Base-by-base conservation (phyloP, 2,113 vertebrate species). In the Stegostoma tigrinum region DNA sequence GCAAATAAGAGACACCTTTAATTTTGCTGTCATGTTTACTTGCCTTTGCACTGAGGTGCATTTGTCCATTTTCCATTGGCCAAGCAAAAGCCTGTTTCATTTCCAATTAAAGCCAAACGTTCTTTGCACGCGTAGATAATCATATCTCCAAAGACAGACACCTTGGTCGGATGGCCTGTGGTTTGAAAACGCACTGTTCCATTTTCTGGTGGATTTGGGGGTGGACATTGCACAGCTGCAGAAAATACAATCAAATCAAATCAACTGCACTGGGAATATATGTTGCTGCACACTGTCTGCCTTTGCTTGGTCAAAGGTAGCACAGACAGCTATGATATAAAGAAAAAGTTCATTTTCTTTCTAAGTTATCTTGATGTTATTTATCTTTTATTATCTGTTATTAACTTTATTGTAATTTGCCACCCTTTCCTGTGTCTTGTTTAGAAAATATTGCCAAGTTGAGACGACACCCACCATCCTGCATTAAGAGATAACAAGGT, bases 11-110 rank as follows among this genome's bases (percentile, higher is more conserved):
- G 61, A 66, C 30, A 23, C 30, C 87, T 95, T 95, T 72, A 52
- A 95, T 34, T 95, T 75, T 34, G 85, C 64, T 14, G 12, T 66
- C 64, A 86, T 66, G 17, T 30, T 42, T 72, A 96, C 97, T 96
- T 97, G 99, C 99, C 96, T 96, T 17, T 97, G 97, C 99, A 99
- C 97, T 97, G 96, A 2, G 99, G 99, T 64, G 97, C 96, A 52
- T 96, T 38, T 2, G 98, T 98, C 99, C 99, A 99, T n/a, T 4
- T 97, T 8, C 99, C 98, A 0, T 96, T 96, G 34, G 96, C 96
- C 0, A 42, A 97, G 97, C 99, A 99, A 55, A 96, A 97, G 42
- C 97, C 96, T 14, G 96, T 98, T 48, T 97, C 96, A 0, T 98
- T 97, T 70, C 99, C 99, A 96, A 98, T 85, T 3, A 99, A 95